phyloP scores from a whole-genome alignment of 2,113 vertebrate species.

The Siphamia tubifer region DNA sequence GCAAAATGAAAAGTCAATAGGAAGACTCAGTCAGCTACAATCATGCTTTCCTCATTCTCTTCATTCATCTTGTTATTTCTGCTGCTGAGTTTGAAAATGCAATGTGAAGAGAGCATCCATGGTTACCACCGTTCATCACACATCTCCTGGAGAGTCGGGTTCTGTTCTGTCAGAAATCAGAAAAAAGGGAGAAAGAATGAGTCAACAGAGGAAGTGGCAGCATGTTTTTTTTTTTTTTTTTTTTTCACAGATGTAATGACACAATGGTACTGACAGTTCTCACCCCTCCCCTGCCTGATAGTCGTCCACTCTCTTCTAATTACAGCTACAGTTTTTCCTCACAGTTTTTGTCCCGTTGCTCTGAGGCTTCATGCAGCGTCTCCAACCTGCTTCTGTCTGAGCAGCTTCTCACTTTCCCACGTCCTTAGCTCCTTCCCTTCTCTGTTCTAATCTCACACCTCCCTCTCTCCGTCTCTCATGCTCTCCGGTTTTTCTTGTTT shows the following conservation, averaged over 20 bases:
- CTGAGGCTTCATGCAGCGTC: conserved; percentile 11
- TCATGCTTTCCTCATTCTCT: background rate
- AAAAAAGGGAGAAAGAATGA: conserved; percentile 24
- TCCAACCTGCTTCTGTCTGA: conserved; percentile 25
- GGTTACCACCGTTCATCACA: background rate
- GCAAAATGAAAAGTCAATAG: background rate
- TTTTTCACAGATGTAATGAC: conserved; percentile 23
- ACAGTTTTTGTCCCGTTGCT: conserved; percentile 17
- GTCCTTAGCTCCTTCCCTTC: conserved; percentile 5
- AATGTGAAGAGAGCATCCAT: background rate
- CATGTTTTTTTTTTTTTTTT: too few relatives aligned
- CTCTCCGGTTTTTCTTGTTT: conserved; percentile 75
- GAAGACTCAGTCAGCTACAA: conserved; percentile 2
- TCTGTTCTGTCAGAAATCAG: conserved; percentile 35
- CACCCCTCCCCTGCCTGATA: conserved; percentile 10
- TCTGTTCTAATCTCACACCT: conserved; percentile 19
- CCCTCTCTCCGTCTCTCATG: conserved; percentile 19
- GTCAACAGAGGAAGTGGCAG: conserved; percentile 28
- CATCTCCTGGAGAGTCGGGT: background rate
- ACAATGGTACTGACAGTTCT: too few relatives aligned
- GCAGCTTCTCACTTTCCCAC: conserved; percentile 47
- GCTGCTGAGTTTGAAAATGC: background rate
- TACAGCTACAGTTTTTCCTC: background rate
- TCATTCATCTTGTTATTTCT: background rate
- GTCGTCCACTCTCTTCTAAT: conserved; percentile 8